Conservation (phyloP, 2,888 invertebrate species). For the Panorpa germanica region DNA sequence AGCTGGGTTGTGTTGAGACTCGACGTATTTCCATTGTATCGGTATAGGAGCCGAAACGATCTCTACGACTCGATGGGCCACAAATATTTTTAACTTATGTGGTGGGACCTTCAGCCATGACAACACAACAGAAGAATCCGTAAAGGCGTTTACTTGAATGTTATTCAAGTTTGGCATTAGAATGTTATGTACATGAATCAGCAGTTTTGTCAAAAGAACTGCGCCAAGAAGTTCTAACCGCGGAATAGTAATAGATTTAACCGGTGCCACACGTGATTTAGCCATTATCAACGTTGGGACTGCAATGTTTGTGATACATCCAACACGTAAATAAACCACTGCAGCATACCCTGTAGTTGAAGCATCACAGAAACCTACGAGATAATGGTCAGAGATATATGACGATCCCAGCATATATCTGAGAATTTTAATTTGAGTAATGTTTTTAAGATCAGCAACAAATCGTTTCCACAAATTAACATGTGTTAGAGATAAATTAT, state of each 20-base stretch:
- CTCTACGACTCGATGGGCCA: constrained; percentile 12
- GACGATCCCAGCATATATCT: no score
- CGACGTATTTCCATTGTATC: constrained; percentile 7
- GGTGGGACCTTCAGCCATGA: constrained; percentile 12
- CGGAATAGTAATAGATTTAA: constrained; percentile 14
- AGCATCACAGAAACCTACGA: constrained; percentile 15
- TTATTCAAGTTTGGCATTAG: constrained; percentile 11
- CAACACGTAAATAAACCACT: constrained; percentile 13
- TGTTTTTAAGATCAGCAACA: neutral
- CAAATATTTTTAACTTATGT: constrained; percentile 12
- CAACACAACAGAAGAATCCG: constrained; percentile 14
- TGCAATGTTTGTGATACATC: constrained; percentile 7
- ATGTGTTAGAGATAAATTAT: constrained; percentile 11
- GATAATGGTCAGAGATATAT: constrained; percentile 8
- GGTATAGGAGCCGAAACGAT: constrained; percentile 9
- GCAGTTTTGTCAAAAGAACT: constrained; percentile 13
- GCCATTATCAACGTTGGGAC: constrained; percentile 13
- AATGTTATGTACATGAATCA: constrained; percentile 11
- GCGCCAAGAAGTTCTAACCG: constrained; percentile 16
- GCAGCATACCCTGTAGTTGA: constrained; percentile 11
- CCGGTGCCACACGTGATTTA: constrained; percentile 15
- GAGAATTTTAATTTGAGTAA: constrained; percentile 6
- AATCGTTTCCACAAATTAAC: constrained; percentile 9
- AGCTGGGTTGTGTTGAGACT: constrained; percentile 6
- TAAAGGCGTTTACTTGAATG: constrained; percentile 12